Conservation (phyloP, 92 coral and sea anemone species). For the Zoanthus solanderi region DNA sequence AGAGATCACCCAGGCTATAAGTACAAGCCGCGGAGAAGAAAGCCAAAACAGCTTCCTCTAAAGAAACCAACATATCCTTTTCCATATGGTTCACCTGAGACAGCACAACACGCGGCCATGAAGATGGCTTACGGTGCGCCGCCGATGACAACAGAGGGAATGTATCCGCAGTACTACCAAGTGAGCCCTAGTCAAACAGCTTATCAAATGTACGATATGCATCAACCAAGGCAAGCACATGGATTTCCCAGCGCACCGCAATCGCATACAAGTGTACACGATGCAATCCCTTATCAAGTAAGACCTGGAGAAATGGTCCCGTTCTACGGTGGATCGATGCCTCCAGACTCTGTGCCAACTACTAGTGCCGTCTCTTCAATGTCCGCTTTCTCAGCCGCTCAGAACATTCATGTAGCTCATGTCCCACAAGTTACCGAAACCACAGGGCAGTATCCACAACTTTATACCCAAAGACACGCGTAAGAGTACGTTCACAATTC, state of each 20-base stretch:
- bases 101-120: constrained; percentile 81
- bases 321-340: constrained; percentile 76
- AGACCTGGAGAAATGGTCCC: constrained; percentile 83
- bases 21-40: constrained; percentile 95
- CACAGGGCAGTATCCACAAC: constrained; percentile 77
- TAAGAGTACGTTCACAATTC: constrained; percentile 57
- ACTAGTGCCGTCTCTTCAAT: constrained; percentile 79
- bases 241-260: constrained; percentile 71
- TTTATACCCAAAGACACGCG: constrained; percentile 93
- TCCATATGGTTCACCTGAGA: constrained; percentile 79
- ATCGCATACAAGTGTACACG: constrained; percentile 68
- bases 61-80: constrained; percentile 94
- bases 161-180: constrained; percentile 90
- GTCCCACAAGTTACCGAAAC: constrained; percentile 69
- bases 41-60: constrained; percentile 86
- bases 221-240: constrained; percentile 75
- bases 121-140: constrained; percentile 91
- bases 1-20: constrained; percentile 95
- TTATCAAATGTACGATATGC: constrained; percentile 91
- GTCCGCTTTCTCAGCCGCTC: constrained; percentile 67
- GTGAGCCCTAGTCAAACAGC: constrained; percentile 75
- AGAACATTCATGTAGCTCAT: constrained; percentile 79
- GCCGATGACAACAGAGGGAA: constrained; percentile 84
- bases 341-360: constrained; percentile 78
- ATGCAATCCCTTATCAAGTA: constrained; percentile 70